Evolutionary conservation across 2,797 vertebrate species (phyloP).

Genomic region (Syngnathus acus): DNA sequence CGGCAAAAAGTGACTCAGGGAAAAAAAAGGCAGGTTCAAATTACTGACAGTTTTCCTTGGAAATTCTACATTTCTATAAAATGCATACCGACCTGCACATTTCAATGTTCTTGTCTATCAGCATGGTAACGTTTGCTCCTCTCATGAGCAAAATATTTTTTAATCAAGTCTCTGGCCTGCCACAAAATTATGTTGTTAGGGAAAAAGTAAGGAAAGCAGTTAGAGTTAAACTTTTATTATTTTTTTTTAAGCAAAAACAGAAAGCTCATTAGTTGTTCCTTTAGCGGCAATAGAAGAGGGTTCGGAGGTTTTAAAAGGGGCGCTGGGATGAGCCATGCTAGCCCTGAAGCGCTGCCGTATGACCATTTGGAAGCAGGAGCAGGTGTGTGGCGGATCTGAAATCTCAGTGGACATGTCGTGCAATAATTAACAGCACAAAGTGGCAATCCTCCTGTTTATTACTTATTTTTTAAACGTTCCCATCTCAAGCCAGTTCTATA

Average conservation of each 20-base stretch:
- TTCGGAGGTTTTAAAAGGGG: conserved; percentile 8
- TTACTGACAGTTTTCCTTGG: not conserved
- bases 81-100: not conserved
- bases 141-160: conserved; percentile 5
- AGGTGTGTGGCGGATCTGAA: conserved; percentile 1
- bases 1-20: not conserved
- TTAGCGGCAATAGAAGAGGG: conserved; percentile 22
- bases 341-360: conserved; percentile 19
- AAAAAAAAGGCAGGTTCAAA: not conserved
- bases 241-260: conserved; percentile 7
- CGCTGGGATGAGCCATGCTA: conserved; percentile 28
- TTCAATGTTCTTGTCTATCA: not conserved
- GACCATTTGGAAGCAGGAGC: conserved; percentile 1
- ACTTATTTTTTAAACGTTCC: not conserved
- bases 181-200: conserved; percentile 17
- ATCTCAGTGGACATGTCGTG: not conserved
- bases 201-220: conserved; percentile 6
- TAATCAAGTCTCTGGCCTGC: conserved; percentile 10
- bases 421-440: conserved; percentile 2
- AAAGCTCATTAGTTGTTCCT: conserved; percentile 5
- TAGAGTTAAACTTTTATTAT: not conserved
- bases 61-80: not conserved
- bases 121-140: not conserved
- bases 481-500: not conserved
- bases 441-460: not conserved